phyloP scores from a whole-genome alignment of 2,888 invertebrate genomes.

The Phaonia tiefii region DNA sequence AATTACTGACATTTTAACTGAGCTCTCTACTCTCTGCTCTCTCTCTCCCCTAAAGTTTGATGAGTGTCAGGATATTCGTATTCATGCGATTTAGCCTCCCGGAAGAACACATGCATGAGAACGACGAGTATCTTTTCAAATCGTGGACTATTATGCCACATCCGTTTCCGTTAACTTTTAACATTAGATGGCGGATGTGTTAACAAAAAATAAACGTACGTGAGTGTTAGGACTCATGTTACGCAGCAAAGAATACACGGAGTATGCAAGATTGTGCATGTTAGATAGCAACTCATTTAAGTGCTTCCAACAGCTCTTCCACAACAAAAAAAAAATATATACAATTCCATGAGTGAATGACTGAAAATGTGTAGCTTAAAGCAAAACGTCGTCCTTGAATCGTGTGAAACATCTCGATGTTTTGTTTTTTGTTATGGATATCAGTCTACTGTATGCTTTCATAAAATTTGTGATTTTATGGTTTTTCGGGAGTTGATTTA shows the following conservation, averaged over 20 bases:
- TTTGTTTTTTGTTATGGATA: too few species aligned
- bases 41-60: constrained; percentile 4
- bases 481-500: constrained; percentile 9
- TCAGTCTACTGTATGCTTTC: background rate
- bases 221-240: background rate
- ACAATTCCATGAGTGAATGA: too few species aligned
- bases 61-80: background rate
- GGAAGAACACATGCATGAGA: too few species aligned
- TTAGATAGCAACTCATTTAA: constrained; percentile 5
- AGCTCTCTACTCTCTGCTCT: too few species aligned
- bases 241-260: background rate
- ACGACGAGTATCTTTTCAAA: constrained; percentile 1
- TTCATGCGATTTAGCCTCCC: background rate
- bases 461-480: background rate
- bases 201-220: background rate
- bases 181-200: constrained; percentile 39
- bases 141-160: constrained; percentile 36
- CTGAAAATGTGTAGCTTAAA: too few species aligned
- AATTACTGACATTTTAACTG: constrained; percentile 32
- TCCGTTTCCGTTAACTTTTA: constrained; percentile 52
- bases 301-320: too few species aligned
- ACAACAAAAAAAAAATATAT: too few species aligned
- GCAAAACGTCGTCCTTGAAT: too few species aligned
- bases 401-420: too few species aligned
- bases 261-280: background rate